A percentile compares a stretch with the other conserved stretches of the same genome.
phyloP scores from a whole-genome alignment of 2,113 vertebrate species.

The Craseonycteris thonglongyai region DNA sequence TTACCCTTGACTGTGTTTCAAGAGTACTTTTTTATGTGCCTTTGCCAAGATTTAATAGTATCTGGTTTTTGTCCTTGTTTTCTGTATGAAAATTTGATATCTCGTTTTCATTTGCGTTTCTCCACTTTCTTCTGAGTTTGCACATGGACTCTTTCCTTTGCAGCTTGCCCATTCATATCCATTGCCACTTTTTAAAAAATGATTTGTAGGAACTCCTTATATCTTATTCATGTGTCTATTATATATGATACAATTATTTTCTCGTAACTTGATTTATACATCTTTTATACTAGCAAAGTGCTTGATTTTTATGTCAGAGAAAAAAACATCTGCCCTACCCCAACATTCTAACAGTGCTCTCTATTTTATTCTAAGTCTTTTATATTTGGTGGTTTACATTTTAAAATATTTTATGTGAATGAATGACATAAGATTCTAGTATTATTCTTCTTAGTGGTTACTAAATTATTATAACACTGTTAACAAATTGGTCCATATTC shows the following conservation, averaged over 20 bases:
- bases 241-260: conserved; percentile 5
- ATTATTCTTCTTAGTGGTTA: not conserved
- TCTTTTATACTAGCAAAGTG: conserved; percentile 26
- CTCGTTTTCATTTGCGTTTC: conserved; percentile 39
- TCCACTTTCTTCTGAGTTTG: conserved; percentile 8
- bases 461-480: not conserved
- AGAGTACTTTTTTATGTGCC: not conserved
- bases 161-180: not conserved
- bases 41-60: conserved; percentile 6
- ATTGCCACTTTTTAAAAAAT: conserved; percentile 16
- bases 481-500: not conserved
- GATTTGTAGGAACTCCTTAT: conserved; percentile 32
- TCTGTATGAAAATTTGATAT: conserved; percentile 17
- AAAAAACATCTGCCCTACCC: not conserved
- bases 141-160: not conserved
- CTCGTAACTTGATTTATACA: conserved; percentile 26
- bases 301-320: conserved; percentile 37
- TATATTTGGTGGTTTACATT: not conserved
- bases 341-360: conserved; percentile 11
- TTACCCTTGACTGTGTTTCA: not conserved
- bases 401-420: not conserved
- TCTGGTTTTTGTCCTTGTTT: not conserved
- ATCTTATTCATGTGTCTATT: conserved; percentile 39
- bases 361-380: conserved; percentile 16
- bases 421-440: not conserved